Base-by-base conservation (phyloP, 92 coral and sea anemone species). In the Hydrozoanthus gracilis region DNA sequence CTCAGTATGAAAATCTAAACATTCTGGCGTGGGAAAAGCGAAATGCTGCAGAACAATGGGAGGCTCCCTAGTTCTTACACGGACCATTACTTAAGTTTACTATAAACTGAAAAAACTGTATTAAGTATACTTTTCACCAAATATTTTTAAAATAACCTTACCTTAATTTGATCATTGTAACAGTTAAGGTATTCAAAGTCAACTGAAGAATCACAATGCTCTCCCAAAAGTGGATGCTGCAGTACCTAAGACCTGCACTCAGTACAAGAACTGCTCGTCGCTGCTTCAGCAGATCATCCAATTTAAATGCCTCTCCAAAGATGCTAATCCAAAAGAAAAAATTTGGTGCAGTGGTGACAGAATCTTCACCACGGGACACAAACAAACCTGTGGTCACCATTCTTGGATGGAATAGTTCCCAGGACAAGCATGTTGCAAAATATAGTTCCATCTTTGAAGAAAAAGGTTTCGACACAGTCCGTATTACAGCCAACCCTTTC, bases 361-460 rank as follows among this genome's bases (percentile, higher is more conserved):
- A 79, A 88, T 44, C 82, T 15, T 7, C 85, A 51, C n/a, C 27
- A 45, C 77, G 68, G 67, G 52, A 80, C 16, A 72, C 82, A 16
- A 64, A 17, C 47, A 85, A 73, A 15, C 99, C 99, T 15, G 85
- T 94, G 67, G 98, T 96, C 4, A 93, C 93, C n/a, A 82, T 96
- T 44, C 96, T 96, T 44, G 98, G 99, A 44, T 96, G 99, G 99
- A 96, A 96, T 71, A 91, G 94, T 51, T 93, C 98, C 4, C 92
- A 66, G 61, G 92, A 95, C 69, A 94, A 93, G 76, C 91, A 96
- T 52, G 39, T 96, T 73, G 90, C 88, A 35, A 96, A 95, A 70
- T 96, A 94, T 87, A 91, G 98, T 79, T 90, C 89, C 62, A 87
- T 96, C 61, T 96, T 93, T 78, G 96, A 95, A 87, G 87, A 90